Conservation (phyloP, 2,113 vertebrate genomes). For the Cyanistes caeruleus region DNA sequence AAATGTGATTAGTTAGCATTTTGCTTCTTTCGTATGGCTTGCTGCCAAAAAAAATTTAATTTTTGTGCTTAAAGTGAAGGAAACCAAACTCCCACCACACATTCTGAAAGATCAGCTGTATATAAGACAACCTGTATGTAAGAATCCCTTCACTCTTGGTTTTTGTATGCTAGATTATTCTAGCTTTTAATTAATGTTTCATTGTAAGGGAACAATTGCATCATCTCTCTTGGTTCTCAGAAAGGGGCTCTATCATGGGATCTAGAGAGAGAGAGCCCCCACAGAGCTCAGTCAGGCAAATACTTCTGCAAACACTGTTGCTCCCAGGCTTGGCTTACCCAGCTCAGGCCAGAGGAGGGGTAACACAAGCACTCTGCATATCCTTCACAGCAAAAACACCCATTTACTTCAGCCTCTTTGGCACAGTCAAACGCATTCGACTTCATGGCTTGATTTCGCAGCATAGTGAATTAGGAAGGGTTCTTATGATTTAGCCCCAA, state of each 20-base stretch:
- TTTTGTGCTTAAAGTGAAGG: slow-evolving; percentile 32
- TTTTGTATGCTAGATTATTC: neutral
- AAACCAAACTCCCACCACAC: neutral
- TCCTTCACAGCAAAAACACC: neutral
- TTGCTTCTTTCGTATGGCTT: slow-evolving; percentile 27
- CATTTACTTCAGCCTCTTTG: neutral
- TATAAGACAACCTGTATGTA: neutral
- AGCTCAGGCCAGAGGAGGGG: neutral
- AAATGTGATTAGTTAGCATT: slow-evolving; percentile 69
- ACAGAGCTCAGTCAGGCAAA: neutral
- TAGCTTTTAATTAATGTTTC: neutral
- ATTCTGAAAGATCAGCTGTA: neutral
- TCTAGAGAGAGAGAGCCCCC: neutral
- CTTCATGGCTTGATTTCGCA: neutral
- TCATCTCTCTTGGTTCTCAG: neutral
- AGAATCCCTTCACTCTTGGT: neutral
- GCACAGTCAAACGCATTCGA: neutral
- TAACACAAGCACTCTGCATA: neutral
- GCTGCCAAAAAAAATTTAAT: slow-evolving; percentile 50
- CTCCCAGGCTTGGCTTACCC: neutral
- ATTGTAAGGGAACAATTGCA: neutral
- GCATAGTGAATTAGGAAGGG: neutral
- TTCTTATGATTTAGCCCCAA: neutral
- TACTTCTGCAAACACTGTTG: neutral
- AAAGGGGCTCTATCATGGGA: neutral